Evolutionary conservation across 1,140 invertebrate genomes (phyloP), one percentile per base, ranked within the genome.

Genomic region (Geopemphigus sp.): DNA sequence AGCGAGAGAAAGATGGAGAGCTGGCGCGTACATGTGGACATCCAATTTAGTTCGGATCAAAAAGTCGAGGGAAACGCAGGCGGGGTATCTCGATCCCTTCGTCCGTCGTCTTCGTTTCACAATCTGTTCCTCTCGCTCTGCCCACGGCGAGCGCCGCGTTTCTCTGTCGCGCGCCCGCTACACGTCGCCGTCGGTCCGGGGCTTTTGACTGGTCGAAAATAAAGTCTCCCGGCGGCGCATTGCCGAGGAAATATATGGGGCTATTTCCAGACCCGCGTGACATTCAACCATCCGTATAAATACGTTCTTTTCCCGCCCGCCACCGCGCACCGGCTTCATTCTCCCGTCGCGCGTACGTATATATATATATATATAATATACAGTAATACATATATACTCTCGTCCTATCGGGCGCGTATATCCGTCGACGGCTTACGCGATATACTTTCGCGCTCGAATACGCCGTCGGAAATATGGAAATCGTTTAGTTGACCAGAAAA

Each of bases 261-360:
- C 74, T 78, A 78, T 78, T 78, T 78, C 56, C 74, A 78, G 74
- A 78, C 74, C 57, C 74, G 74, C 74, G 74, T 78, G 74, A 78
- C 74, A 78, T 78, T 78, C 74, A 78, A 78, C 74, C 74, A 78
- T 78, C 74, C 74, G 74, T 78, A 78, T 78, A 78, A 78, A 78
- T 78, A 78, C 74, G 74, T 78, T 78, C 74, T 63, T 45, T 72
- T 78, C 74, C 26, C 56, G 32, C 32, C 32, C 57, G 6, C 32
- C 56, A 5, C 73, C 29, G 14, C 29, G n/a, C 15, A n/a, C 50
- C 50, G 0, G 8, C 73, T 0, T 10, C 68, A 19, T 26, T 29
- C 29, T 14, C 26, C 19, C 32, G 32, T 70, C 22, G 45, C 15
- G 15, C 47, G 22, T 53, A 19, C 50, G 50, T 70, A 70, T 14